Evolutionary conservation across 2,113 vertebrate species (phyloP).

Genomic region (Mustela lutreola): DNA sequence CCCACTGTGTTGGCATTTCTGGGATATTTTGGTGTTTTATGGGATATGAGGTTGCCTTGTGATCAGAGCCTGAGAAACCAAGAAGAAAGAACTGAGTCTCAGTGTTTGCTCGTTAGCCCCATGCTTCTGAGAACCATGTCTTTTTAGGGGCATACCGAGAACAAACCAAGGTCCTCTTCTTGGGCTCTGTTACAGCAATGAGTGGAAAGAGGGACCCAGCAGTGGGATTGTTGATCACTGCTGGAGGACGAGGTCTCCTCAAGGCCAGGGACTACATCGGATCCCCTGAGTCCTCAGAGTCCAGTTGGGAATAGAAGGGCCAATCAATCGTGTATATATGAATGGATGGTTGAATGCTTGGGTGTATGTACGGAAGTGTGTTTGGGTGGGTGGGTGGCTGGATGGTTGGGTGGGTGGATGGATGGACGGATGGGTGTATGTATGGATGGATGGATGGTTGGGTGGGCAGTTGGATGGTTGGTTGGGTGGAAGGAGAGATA

Average conservation of each 20-base stretch:
- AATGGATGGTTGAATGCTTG: not conserved
- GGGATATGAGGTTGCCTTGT: not conserved
- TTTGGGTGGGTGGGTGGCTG: not conserved
- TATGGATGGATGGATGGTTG: not conserved
- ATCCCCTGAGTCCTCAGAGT: not conserved
- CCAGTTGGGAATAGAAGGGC: not conserved
- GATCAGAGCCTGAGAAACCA: not conserved
- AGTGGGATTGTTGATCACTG: not conserved
- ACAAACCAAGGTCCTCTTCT: not conserved
- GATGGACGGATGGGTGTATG: too few species aligned
- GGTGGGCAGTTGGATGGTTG: not conserved
- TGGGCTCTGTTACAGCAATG: not conserved
- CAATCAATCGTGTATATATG: not conserved
- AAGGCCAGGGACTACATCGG: not conserved
- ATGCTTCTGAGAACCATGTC: not conserved
- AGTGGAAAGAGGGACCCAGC: not conserved
- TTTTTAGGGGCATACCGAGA: not conserved
- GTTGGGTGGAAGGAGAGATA: too few species aligned
- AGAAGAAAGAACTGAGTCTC: not conserved
- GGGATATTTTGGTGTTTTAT: not conserved
- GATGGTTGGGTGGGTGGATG: rapidly evolving
- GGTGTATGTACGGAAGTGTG: too few species aligned
- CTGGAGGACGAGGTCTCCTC: not conserved
- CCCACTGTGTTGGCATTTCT: not conserved
- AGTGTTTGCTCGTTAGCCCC: not conserved